Conservation (phyloP, 2,797 vertebrate species). For the Sebastes vulpes region DNA sequence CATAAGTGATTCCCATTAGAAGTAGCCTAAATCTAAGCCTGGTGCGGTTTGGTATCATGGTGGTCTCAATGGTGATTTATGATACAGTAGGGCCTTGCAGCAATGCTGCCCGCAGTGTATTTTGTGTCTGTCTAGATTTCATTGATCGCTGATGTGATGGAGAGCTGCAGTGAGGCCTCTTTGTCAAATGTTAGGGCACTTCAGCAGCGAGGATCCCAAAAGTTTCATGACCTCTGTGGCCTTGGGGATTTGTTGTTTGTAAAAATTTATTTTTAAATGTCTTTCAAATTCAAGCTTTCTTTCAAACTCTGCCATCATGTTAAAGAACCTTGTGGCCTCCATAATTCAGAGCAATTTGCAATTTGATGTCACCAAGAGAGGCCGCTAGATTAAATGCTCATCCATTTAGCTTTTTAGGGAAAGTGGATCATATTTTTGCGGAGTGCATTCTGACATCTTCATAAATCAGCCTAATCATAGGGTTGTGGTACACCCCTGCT, state of each 20-base stretch:
- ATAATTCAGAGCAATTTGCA: slow-evolving; percentile 42
- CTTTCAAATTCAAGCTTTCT: slow-evolving; percentile 8
- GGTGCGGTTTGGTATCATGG: slow-evolving; percentile 63
- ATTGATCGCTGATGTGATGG: slow-evolving; percentile 48
- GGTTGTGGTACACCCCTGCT: slow-evolving; percentile 72
- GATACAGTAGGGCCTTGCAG: slow-evolving; percentile 56
- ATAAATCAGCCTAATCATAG: slow-evolving; percentile 78
- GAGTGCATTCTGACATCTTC: slow-evolving; percentile 66
- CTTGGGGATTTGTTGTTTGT: slow-evolving; percentile 26
- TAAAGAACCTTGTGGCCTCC: slow-evolving; percentile 9
- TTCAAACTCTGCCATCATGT: slow-evolving; percentile 16
- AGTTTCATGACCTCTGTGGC: slow-evolving; percentile 20
- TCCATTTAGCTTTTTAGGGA: slow-evolving; percentile 58
- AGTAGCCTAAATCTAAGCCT: slow-evolving; percentile 49
- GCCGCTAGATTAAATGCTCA: slow-evolving; percentile 46
- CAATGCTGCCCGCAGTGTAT: slow-evolving; percentile 40
- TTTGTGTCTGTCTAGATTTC: slow-evolving; percentile 44
- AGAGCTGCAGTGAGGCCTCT: slow-evolving; percentile 35
- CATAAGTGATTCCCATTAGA: slow-evolving; percentile 52
- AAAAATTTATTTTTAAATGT: slow-evolving; percentile 44
- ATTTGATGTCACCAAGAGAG: slow-evolving; percentile 50
- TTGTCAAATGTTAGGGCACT: slow-evolving; percentile 34
- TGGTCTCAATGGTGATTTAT: slow-evolving; percentile 72
- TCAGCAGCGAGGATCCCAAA: neutral
- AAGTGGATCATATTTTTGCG: slow-evolving; percentile 59